Evolutionary conservation across 1,140 invertebrate species (phyloP), one percentile per base, ranked within the genome.

Genomic region (Cyclina sinensis): DNA sequence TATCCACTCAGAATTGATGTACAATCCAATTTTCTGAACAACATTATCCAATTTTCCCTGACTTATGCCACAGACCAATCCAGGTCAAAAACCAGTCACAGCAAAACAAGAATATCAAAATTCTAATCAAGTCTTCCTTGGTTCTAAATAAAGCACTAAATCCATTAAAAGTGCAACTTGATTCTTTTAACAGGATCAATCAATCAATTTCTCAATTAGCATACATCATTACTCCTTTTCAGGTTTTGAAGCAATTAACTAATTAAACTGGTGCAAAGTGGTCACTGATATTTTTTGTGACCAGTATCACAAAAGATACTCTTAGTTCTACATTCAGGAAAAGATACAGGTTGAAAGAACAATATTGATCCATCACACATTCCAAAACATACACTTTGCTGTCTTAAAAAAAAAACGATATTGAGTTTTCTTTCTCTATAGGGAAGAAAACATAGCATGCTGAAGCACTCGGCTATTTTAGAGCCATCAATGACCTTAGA

Each of bases 341-440:
- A 27, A 27, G 65, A 70, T 70, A 70, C 65, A 70, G 65, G 65
- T 70, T 70, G 65, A 70, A 70, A 35, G 65, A 70, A 35, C 65
- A 70, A 70, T 70, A 70, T 70, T 70, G 65, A 70, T 70, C 65
- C 65, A 37, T 70, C 65, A 70, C 35, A 21, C 65, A 70, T 70
- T 70, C 65, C 65, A 37, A 70, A 70, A 70, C 65, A 70, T 70
- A 70, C 65, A 70, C 32, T 37, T 70, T 70, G 65, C 65, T 18
- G 65, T 70, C 65, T 70, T 70, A 70, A 70, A 70, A 70, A 70
- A 70, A 70, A 70, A 70, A 70, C 65, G 65, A 70, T 70, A 70
- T 70, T 70, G 32, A 70, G 65, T 39, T 70, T 70, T 39, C 65
- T 37, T 70, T 37, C 65, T 70, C 65, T 18, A 32, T 39, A 30